Evolutionary conservation across 64 coral and sea anemone species (phyloP).

Genomic region (Orbicella faveolata): DNA sequence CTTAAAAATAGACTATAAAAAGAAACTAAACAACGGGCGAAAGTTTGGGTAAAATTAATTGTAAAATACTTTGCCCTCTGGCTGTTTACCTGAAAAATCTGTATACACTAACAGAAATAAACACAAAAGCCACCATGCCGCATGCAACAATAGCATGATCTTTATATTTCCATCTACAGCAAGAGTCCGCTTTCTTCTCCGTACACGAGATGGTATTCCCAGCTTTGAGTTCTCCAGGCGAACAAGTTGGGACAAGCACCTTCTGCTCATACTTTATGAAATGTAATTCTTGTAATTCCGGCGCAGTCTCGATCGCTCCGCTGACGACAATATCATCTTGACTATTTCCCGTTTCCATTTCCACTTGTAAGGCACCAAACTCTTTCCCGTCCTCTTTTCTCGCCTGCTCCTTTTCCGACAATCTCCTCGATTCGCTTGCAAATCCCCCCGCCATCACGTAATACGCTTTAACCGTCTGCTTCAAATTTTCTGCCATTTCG

Average conservation of each 20-base stretch:
- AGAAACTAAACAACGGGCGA: too few species aligned
- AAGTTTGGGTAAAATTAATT: too few species aligned
- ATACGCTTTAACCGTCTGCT: constrained; percentile 14
- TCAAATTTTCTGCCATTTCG: not conserved
- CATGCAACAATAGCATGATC: not conserved
- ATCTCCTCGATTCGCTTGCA: not conserved
- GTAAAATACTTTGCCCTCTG: not conserved
- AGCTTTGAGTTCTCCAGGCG: not conserved
- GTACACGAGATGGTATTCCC: not conserved
- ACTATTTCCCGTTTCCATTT: not conserved
- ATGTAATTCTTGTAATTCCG: not conserved
- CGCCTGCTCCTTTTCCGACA: not conserved
- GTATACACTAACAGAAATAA: not conserved
- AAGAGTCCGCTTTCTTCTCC: not conserved
- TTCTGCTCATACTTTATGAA: not conserved
- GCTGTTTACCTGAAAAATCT: not conserved
- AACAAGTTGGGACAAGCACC: not conserved
- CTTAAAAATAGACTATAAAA: too few species aligned
- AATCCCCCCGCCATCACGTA: constrained; percentile 16
- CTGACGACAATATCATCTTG: not conserved
- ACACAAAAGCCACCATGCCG: not conserved
- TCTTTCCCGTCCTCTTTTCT: not conserved
- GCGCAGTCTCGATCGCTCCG: not conserved
- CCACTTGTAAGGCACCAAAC: not conserved
- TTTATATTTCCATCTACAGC: not conserved